Conservation (phyloP, 2,888 invertebrate genomes). For the Fragum fragum region DNA sequence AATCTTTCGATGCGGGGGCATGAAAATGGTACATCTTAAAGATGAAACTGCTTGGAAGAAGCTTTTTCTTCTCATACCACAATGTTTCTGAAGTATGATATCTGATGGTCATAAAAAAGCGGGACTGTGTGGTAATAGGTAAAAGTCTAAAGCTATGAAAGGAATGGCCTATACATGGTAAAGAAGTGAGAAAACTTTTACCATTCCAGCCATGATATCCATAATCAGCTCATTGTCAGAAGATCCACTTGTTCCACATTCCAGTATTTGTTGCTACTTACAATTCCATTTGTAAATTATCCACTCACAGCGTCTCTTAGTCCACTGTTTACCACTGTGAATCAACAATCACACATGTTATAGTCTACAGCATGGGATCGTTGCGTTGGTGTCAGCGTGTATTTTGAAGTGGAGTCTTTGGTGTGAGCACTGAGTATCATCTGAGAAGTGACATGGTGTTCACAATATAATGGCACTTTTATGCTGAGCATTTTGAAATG, state of each 20-base stretch:
- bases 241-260: neutral
- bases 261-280: conserved; percentile 34
- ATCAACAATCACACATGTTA: conserved; percentile 27
- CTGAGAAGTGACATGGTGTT: too few relatives aligned
- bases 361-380: neutral
- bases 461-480: too few relatives aligned
- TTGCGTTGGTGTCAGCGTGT: too few relatives aligned
- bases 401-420: too few relatives aligned
- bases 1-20: too few relatives aligned
- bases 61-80: too few relatives aligned
- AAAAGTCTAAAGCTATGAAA: neutral
- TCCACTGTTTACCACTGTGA: conserved; percentile 19
- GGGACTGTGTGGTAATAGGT: neutral
- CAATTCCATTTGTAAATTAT: neutral
- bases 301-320: neutral
- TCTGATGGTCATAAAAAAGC: neutral
- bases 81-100: too few relatives aligned
- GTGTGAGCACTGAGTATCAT: too few relatives aligned
- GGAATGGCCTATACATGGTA: neutral
- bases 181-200: conserved; percentile 1
- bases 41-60: too few relatives aligned
- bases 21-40: too few relatives aligned
- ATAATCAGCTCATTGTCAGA: neutral
- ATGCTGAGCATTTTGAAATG: too few relatives aligned
- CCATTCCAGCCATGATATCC: neutral